A percentile compares a stretch with the other conserved stretches of the same genome.
phyloP scores from a whole-genome alignment of 2,113 vertebrate species.

The Natator depressus region DNA sequence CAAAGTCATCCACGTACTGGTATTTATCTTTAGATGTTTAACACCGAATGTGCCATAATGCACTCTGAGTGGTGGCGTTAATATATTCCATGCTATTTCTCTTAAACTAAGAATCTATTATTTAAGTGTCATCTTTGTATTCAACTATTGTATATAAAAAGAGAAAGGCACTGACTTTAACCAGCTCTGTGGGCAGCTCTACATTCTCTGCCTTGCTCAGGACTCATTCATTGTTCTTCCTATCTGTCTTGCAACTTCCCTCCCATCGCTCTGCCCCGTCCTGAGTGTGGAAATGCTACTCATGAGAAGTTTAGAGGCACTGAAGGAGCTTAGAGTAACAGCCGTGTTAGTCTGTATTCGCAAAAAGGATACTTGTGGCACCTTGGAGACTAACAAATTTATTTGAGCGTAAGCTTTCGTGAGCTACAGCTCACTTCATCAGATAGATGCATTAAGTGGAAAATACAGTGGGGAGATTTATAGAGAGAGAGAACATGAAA shows the following conservation, averaged over 20 bases:
- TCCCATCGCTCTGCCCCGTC: not conserved
- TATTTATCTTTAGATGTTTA: not conserved
- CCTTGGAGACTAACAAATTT: no score
- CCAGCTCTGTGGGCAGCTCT: not conserved
- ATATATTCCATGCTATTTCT: not conserved
- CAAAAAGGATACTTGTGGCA: no score
- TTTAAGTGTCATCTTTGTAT: not conserved
- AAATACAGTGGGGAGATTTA: no score
- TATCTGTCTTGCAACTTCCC: not conserved
- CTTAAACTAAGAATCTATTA: not conserved
- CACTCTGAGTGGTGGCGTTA: not conserved
- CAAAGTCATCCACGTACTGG: not conserved
- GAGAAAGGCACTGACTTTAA: not conserved
- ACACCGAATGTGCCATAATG: not conserved
- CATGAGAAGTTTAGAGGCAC: conserved; percentile 9
- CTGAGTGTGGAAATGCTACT: not conserved
- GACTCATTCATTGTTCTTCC: not conserved
- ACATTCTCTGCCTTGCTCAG: not conserved
- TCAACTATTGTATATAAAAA: not conserved
- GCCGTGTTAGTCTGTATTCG: no score
- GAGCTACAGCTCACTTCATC: no score
- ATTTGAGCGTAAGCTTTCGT: no score
- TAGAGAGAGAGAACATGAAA: no score
- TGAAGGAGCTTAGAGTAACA: conserved; percentile 6
- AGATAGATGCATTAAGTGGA: no score